These are phyloP conservation scores for Tethya wilhelma DNA, from an alignment of 37 sponge, comb jelly and placozoan species.

Conservation along the genomic window DNA sequence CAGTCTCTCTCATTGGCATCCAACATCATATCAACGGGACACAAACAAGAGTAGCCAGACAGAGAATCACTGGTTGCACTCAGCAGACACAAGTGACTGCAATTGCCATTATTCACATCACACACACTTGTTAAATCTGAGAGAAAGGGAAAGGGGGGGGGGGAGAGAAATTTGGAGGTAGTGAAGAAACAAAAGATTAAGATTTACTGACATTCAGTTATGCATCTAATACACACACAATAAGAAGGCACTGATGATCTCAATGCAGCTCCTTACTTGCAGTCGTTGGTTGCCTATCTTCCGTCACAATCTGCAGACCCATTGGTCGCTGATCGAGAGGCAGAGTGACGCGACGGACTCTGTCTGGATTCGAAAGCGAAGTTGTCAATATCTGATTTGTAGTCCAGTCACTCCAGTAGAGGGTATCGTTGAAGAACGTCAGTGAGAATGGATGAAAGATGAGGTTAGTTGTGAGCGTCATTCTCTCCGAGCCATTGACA, in stretches of 20 bases:
- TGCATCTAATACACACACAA: no score
- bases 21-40: no score
- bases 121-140: slow-evolving; percentile 56
- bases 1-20: no score
- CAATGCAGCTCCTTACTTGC: no score
- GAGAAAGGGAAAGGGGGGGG: no score
- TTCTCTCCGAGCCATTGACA: slow-evolving; percentile 47
- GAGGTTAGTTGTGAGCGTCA: slow-evolving; percentile 13
- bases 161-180: no score
- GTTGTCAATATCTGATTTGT: slow-evolving; percentile 28
- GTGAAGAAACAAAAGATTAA: no score
- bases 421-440: slow-evolving; percentile 34
- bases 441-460: slow-evolving; percentile 61
- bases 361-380: background rate
- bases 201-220: no score
- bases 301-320: slow-evolving; percentile 17
- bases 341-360: background rate
- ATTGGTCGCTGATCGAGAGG: background rate
- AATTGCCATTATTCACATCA: slow-evolving; percentile 51
- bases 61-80: background rate
- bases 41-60: slow-evolving; percentile 56
- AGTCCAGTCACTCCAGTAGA: slow-evolving; percentile 74
- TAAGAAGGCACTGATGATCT: no score
- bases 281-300: slow-evolving; percentile 12
- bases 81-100: slow-evolving; percentile 76